These are phyloP conservation scores for Euproctis similis DNA, from an alignment of 2,888 invertebrate species.

Conservation along the genomic window DNA sequence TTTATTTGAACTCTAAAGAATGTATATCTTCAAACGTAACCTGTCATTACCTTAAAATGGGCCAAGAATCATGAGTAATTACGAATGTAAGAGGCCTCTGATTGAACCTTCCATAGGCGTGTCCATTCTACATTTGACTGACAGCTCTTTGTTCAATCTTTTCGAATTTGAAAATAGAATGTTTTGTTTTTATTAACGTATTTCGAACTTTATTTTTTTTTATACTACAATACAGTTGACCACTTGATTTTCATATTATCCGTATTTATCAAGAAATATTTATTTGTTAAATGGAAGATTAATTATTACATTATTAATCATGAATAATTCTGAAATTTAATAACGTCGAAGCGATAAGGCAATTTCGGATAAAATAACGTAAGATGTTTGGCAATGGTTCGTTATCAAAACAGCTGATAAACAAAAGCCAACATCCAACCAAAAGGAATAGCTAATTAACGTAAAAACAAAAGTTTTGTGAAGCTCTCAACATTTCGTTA, in stretches of 20 bases:
- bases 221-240: no score
- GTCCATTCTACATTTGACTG: slow-evolving; percentile 49
- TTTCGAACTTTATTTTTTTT: no score
- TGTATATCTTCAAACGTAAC: slow-evolving; percentile 47
- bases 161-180: slow-evolving; percentile 37
- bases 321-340: no score
- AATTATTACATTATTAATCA: no score
- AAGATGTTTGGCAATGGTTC: no score
- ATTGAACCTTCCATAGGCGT: slow-evolving; percentile 44
- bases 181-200: slow-evolving; percentile 37
- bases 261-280: no score
- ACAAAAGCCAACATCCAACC: slow-evolving; percentile 4
- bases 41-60: slow-evolving; percentile 53
- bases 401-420: no score
- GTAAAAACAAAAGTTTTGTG: slow-evolving; percentile 15
- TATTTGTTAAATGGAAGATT: no score
- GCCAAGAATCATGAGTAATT: slow-evolving; percentile 48
- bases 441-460: slow-evolving; percentile 11
- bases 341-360: no score
- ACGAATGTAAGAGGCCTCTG: slow-evolving; percentile 34
- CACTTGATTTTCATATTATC: no score
- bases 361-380: no score
- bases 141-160: slow-evolving; percentile 41
- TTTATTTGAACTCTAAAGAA: slow-evolving; percentile 34
- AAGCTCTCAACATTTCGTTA: slow-evolving; percentile 23